These are phyloP conservation scores for Drosophila lacertosa DNA, from an alignment of 1,140 invertebrate species.

Conservation along the genomic window DNA sequence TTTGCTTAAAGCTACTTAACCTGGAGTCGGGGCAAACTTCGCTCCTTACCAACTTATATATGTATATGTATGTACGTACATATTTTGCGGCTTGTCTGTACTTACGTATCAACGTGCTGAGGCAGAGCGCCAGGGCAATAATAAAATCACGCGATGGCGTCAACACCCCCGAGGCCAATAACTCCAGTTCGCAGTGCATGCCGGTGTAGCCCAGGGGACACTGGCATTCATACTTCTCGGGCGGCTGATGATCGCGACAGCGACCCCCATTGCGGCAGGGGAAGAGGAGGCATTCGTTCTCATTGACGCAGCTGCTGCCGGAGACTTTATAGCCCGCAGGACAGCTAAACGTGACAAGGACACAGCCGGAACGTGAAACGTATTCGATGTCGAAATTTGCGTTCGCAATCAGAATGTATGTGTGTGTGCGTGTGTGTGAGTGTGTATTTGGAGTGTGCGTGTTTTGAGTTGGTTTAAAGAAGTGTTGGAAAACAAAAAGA, in stretches of 20 bases:
- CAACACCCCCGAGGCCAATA: conserved; percentile 90
- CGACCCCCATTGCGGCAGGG: conserved; percentile 91
- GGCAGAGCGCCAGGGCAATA: conserved; percentile 91
- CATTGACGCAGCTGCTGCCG: conserved; percentile 88
- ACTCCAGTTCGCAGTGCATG: conserved; percentile 90
- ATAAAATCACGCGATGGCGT: conserved; percentile 93
- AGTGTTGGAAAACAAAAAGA: conserved; percentile 62
- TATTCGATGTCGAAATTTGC: conserved; percentile 31
- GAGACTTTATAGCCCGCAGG: conserved; percentile 88
- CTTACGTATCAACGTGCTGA: conserved; percentile 91
- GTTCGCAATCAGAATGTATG: conserved; percentile 11
- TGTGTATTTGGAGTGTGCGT: conserved; percentile 15
- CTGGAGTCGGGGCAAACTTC: conserved; percentile 3
- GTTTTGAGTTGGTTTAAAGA: conserved; percentile 27
- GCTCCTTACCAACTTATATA: not conserved
- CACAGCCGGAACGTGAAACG: conserved; percentile 3
- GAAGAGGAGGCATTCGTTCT: conserved; percentile 89
- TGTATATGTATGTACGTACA: not conserved
- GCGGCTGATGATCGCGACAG: conserved; percentile 89
- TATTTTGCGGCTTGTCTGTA: conserved; percentile 72
- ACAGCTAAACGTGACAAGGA: conserved; percentile 86
- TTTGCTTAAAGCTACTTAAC: conserved; percentile 35
- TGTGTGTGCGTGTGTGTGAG: conserved; percentile 22
- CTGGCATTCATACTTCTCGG: conserved; percentile 89
- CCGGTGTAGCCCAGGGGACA: conserved; percentile 91